These are phyloP conservation scores for Glossosoma conforme DNA, from an alignment of 1,140 invertebrate species.

Conservation along the genomic window DNA sequence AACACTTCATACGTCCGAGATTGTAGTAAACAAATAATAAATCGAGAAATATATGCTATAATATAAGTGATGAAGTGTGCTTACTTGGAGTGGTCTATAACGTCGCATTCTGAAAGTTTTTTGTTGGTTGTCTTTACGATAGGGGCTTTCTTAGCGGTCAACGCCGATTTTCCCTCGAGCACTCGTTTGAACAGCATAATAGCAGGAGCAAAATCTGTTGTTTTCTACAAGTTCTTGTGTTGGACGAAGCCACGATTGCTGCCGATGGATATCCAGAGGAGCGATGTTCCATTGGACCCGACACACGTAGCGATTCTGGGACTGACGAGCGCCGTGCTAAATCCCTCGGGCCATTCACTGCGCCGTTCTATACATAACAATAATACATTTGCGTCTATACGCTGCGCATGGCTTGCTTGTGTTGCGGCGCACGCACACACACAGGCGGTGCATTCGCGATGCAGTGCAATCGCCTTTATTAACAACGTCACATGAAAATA, in stretches of 20 bases:
- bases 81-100: slow-evolving; percentile 48
- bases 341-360: background rate
- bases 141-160: slow-evolving; percentile 36
- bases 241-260: slow-evolving; percentile 41
- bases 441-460: no score
- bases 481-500: no score
- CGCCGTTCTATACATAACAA: background rate
- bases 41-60: no score
- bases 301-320: slow-evolving; percentile 11
- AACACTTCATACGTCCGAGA: no score
- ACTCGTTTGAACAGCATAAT: slow-evolving; percentile 54
- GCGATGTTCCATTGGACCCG: slow-evolving; percentile 51
- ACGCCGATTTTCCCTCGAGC: slow-evolving; percentile 51
- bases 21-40: no score
- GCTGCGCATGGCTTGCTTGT: background rate
- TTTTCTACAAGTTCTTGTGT: slow-evolving; percentile 46
- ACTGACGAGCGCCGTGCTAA: background rate
- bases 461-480: no score
- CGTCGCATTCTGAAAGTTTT: slow-evolving; percentile 46
- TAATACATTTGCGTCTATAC: background rate
- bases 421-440: no score
- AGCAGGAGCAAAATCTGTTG: slow-evolving; percentile 47
- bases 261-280: slow-evolving; percentile 42
- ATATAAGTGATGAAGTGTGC: no score
- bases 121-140: slow-evolving; percentile 44